Evolutionary conservation across 1,140 invertebrate species (phyloP).

Genomic region (Lucilia cuprina): DNA sequence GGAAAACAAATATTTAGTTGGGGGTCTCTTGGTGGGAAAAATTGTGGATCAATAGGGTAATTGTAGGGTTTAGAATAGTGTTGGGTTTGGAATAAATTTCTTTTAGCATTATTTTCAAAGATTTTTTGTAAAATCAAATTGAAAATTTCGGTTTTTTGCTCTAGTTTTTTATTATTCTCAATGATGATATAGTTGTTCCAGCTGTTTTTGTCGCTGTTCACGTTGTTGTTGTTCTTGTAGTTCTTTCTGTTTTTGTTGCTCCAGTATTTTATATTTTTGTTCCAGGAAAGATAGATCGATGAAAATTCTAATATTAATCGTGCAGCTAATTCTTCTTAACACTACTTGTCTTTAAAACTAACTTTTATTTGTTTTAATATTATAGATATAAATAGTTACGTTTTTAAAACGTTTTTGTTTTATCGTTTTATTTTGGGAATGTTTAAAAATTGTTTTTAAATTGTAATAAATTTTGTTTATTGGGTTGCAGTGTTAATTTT

Average conservation of each 20-base stretch:
- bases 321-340: slow-evolving; percentile 58
- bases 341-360: slow-evolving; percentile 37
- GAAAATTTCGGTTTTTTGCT: slow-evolving; percentile 3
- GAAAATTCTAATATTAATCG: slow-evolving; percentile 71
- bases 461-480: background rate
- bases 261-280: slow-evolving; percentile 75
- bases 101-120: slow-evolving; percentile 4
- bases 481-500: slow-evolving; percentile 27
- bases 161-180: slow-evolving; percentile 38
- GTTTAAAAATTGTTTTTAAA: slow-evolving; percentile 4
- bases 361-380: slow-evolving; percentile 28
- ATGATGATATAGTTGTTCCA: slow-evolving; percentile 56
- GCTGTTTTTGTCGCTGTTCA: slow-evolving; percentile 56
- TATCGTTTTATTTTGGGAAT: background rate
- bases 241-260: slow-evolving; percentile 64
- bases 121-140: slow-evolving; percentile 3
- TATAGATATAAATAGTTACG: background rate
- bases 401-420: slow-evolving; percentile 25
- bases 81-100: background rate
- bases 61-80: background rate
- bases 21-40: background rate
- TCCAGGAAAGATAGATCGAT: slow-evolving; percentile 80
- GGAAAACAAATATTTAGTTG: background rate
- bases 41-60: background rate
- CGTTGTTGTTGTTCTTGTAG: slow-evolving; percentile 57